A percentile compares a stretch with the other conserved stretches of the same genome.
Conservation (phyloP, 2,113 vertebrate species). For the Brachionichthys hirsutus region DNA sequence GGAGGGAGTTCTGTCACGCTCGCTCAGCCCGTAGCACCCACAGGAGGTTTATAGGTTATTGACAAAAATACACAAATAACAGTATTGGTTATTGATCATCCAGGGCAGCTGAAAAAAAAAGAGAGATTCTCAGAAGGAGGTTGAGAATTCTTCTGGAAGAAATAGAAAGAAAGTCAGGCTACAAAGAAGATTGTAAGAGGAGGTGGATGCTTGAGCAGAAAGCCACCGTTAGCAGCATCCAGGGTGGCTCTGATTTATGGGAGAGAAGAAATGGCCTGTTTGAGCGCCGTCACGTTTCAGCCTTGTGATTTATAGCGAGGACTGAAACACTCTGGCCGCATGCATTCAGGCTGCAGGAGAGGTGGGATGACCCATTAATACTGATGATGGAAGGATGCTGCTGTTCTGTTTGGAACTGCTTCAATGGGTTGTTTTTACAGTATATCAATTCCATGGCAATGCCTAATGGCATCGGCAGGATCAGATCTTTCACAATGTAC, state of each 20-base stretch:
- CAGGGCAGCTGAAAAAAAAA: too few species aligned
- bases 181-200: conserved; percentile 5
- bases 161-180: conserved; percentile 15
- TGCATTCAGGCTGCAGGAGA: conserved; percentile 33
- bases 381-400: conserved; percentile 51
- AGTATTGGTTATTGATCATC: conserved; percentile 18
- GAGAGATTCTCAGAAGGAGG: too few species aligned
- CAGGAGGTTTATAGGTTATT: conserved; percentile 36
- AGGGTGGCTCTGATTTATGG: conserved; percentile 56
- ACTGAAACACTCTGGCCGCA: conserved; percentile 35
- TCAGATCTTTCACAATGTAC: conserved; percentile 12
- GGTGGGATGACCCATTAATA: conserved; percentile 49
- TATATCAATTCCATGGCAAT: conserved; percentile 43
- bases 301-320: conserved; percentile 57
- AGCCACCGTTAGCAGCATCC: conserved; percentile 25
- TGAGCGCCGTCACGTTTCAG: conserved; percentile 50
- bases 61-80: conserved; percentile 47
- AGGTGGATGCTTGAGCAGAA: neutral
- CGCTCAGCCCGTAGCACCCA: conserved; percentile 5
- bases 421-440: conserved; percentile 22
- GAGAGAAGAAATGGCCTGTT: conserved; percentile 59
- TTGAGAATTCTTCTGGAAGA: conserved; percentile 20
- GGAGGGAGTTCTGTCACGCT: conserved; percentile 27
- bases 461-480: conserved; percentile 46
- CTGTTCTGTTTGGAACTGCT: conserved; percentile 17